Evolutionary conservation across 2,113 vertebrate species (phyloP), one percentile per base, ranked within the genome.

Genomic region (Psittacus erithacus): DNA sequence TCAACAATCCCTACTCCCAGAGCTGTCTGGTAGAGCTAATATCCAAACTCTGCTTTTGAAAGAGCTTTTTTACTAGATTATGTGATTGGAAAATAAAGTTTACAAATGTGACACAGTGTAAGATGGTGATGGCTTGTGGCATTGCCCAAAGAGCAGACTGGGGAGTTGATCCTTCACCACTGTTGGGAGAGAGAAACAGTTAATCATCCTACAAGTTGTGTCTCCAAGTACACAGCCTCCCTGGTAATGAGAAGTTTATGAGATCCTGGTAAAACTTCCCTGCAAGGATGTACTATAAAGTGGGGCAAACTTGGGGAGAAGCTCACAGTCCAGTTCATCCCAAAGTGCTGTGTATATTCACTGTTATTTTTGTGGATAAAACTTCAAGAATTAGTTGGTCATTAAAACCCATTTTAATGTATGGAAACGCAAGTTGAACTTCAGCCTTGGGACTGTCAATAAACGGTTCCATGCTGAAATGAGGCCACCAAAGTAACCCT

Each of bases 31-130:
- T 67, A 55, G 46, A 86, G 68, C 85, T 68, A 84, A 60, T 38
- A 84, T 82, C 76, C 62, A 52, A 87, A 31, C 50, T 92, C 19
- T 27, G 52, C 44, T 84, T 80, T 41, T 23, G 33, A 64, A 90
- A 92, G 71, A 81, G 44, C n/a, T 75, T 74, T 78, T 82, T 68
- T 35, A 24, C 80, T 64, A 41, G 31, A 17, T 46, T 29, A 41
- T 55, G 68, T 39, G 59, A 20, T 52, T 55, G 39, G 60, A 95
- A 94, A 96, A 82, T 29, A 74, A 96, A 96, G 76, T 93, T 88
- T 79, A 60, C 46, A 31, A 23, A 60, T 17, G 57, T 60, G 47
- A 24, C 62, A 83, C 6, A 2, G 43, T 28, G 18, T 9, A 65
- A 83, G 38, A 38, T 4, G 17, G 28, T 15, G 38, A 57, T 14